phyloP scores from a whole-genome alignment of 2,113 vertebrate genomes.

The Myocastor coypus region DNA sequence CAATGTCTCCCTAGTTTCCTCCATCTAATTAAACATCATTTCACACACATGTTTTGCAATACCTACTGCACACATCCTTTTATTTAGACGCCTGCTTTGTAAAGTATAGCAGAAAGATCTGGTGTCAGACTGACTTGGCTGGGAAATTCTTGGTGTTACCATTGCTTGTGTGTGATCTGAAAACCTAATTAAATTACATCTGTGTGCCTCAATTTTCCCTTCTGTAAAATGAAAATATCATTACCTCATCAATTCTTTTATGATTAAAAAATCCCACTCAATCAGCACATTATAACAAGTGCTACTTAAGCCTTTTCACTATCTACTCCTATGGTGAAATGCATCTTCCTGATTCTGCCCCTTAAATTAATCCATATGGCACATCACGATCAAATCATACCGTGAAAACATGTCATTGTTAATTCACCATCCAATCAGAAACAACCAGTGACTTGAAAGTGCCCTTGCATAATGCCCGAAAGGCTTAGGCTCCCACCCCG shows the following conservation, averaged over 20 bases:
- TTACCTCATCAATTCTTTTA: too few species aligned
- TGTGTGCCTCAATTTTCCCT: background rate
- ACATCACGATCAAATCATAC: background rate
- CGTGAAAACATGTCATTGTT: background rate
- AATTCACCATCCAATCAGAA: background rate
- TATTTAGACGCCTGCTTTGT: background rate
- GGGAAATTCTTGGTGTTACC: background rate
- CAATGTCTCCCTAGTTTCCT: background rate
- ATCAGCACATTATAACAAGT: background rate
- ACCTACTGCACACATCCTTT: background rate
- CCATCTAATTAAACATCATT: background rate
- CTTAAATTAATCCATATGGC: background rate
- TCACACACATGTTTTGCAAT: background rate
- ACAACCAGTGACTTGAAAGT: background rate
- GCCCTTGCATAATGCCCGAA: too few species aligned
- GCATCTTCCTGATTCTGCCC: background rate
- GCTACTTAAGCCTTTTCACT: background rate
- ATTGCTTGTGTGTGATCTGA: background rate
- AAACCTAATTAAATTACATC: conserved; percentile 3
- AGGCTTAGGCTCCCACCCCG: background rate
- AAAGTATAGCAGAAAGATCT: background rate
- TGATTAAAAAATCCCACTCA: background rate
- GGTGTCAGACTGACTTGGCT: background rate
- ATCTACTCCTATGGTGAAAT: background rate
- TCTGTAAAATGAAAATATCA: too few species aligned